Evolutionary conservation across 2,888 invertebrate genomes (phyloP).

Genomic region (Hirtodrosophila trivittata): DNA sequence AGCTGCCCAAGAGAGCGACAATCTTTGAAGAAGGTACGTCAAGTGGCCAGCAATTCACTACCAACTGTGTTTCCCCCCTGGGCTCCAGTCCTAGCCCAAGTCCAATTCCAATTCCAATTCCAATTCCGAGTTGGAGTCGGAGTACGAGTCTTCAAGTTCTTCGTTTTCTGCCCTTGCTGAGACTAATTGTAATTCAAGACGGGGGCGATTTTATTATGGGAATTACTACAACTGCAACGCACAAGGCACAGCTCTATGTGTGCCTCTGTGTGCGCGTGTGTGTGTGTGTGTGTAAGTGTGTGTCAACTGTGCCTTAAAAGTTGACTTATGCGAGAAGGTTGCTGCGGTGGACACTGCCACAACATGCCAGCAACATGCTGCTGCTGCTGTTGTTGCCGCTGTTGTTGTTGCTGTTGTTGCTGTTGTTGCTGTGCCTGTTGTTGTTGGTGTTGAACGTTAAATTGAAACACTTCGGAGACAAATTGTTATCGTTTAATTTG

Average conservation of each 20-base stretch:
- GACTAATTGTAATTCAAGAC: constrained; percentile 83
- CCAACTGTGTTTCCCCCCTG: background rate
- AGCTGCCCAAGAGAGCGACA: constrained; percentile 45
- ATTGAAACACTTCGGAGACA: constrained; percentile 84
- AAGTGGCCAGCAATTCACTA: constrained; percentile 22
- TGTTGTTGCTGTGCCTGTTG: constrained; percentile 36
- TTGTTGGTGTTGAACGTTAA: constrained; percentile 62
- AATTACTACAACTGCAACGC: constrained; percentile 77
- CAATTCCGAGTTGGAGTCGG: constrained; percentile 11
- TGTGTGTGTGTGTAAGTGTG: constrained; percentile 27
- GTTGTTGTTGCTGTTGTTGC: constrained; percentile 46
- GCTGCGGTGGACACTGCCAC: constrained; percentile 36
- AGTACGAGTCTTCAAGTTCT: constrained; percentile 29
- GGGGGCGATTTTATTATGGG: constrained; percentile 83
- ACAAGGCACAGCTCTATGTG: constrained; percentile 30
- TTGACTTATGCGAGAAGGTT: constrained; percentile 71
- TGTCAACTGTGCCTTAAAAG: constrained; percentile 64
- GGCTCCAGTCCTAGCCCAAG: constrained; percentile 7
- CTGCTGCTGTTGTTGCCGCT: constrained; percentile 41
- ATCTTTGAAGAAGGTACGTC: constrained; percentile 33
- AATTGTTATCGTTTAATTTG: constrained; percentile 84
- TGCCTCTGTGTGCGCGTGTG: constrained; percentile 1
- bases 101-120: constrained; percentile 12
- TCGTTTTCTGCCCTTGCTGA: constrained; percentile 61
- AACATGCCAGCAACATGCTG: constrained; percentile 64